Evolutionary conservation across 2,888 invertebrate genomes (phyloP).

Genomic region (Penaeus monodon): DNA sequence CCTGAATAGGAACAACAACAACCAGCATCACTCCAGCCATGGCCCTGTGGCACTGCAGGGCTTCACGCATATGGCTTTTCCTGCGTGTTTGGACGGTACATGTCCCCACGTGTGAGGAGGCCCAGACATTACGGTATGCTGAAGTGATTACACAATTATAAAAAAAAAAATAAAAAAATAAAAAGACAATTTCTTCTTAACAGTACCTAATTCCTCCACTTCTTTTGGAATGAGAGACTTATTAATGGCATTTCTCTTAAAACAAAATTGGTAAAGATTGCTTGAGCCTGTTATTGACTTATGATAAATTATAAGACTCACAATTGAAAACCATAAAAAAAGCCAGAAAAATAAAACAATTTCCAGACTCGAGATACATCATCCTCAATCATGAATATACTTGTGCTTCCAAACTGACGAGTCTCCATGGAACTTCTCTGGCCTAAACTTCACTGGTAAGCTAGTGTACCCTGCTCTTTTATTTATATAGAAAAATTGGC

Average conservation of each 20-base stretch:
- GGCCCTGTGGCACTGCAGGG: too few species aligned
- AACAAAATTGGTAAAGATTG: too few species aligned
- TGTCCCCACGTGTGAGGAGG: too few species aligned
- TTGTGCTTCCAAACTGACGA: constrained; percentile 49
- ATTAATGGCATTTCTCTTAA: too few species aligned
- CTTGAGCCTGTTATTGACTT: too few species aligned
- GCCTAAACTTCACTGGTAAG: constrained; percentile 54
- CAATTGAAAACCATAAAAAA: background rate
- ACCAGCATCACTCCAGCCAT: background rate
- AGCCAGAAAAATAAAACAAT: background rate
- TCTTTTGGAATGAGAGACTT: too few species aligned
- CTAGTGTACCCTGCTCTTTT: constrained; percentile 54
- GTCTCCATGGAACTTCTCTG: constrained; percentile 24
- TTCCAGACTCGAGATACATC: constrained; percentile 14
- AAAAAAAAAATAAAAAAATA: too few species aligned
- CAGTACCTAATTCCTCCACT: too few species aligned
- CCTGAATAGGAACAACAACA: constrained; percentile 37
- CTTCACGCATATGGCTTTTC: background rate
- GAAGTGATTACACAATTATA: too few species aligned
- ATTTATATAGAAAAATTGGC: constrained; percentile 46
- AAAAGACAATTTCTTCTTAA: too few species aligned
- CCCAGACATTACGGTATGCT: too few species aligned
- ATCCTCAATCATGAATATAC: constrained; percentile 23
- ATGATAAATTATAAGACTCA: too few species aligned
- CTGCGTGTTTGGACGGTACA: constrained; percentile 12